These are phyloP conservation scores for Drosophila neonasuta DNA, from an alignment of 2,888 invertebrate genomes.

Conservation along the genomic window DNA sequence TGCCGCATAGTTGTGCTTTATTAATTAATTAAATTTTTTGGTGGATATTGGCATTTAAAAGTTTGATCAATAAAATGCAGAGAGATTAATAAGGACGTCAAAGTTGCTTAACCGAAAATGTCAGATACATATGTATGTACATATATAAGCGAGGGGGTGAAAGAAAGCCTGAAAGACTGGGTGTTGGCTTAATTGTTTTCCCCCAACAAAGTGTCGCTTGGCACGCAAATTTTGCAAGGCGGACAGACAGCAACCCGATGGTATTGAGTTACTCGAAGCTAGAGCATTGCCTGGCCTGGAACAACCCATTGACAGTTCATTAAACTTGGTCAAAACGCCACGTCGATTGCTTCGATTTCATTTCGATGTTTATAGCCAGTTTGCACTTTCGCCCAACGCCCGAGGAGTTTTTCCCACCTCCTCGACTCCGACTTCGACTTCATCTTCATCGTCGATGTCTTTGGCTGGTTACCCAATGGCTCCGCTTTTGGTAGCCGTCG, in stretches of 20 bases:
- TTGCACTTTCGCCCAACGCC: conserved; percentile 51
- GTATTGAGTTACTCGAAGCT: conserved; percentile 22
- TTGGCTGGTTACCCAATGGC: conserved; percentile 61
- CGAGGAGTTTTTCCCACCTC: conserved; percentile 3
- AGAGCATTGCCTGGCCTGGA: conserved; percentile 19
- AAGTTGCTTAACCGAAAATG: conserved; percentile 21
- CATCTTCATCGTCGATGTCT: not conserved
- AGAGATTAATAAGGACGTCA: conserved; percentile 60
- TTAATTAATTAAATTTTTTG: conserved; percentile 67
- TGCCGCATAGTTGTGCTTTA: conserved; percentile 48
- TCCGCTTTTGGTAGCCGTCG: conserved; percentile 60
- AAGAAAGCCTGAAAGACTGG: conserved; percentile 15
- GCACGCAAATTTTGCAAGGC: conserved; percentile 56
- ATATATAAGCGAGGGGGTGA: conserved; percentile 4
- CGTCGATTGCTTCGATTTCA: conserved; percentile 53
- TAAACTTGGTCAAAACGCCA: conserved; percentile 46
- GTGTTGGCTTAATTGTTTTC: conserved; percentile 69
- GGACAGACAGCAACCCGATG: conserved; percentile 4
- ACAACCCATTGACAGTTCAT: conserved; percentile 46
- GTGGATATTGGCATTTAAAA: conserved; percentile 58
- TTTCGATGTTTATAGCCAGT: conserved; percentile 49
- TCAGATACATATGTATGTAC: not conserved
- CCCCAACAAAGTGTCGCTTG: conserved; percentile 67
- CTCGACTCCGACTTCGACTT: not conserved
- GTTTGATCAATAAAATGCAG: conserved; percentile 78